These are phyloP conservation scores for Panorpa germanica DNA, from an alignment of 2,888 invertebrate species.

Conservation along the genomic window DNA sequence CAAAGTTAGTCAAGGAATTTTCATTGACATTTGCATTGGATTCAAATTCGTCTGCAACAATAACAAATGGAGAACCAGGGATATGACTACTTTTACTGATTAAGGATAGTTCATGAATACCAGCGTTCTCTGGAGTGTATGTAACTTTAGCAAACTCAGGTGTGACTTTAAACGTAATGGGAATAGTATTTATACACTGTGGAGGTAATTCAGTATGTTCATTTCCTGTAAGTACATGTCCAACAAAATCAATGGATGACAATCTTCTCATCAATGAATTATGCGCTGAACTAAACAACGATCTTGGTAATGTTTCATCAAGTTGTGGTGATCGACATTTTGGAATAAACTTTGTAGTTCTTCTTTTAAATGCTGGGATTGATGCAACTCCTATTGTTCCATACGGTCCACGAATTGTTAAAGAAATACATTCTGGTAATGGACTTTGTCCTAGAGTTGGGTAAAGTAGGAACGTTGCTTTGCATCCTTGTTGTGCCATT, in stretches of 20 bases:
- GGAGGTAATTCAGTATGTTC: too few species aligned
- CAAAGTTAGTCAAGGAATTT: constrained; percentile 23
- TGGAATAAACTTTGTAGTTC: too few species aligned
- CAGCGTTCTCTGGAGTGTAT: constrained; percentile 29
- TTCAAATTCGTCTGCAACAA: constrained; percentile 18
- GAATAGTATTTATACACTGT: too few species aligned
- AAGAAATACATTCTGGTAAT: constrained; percentile 28
- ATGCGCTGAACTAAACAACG: too few species aligned
- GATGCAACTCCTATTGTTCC: constrained; percentile 27
- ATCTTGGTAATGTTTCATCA: too few species aligned
- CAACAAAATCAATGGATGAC: too few species aligned
- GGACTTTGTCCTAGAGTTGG: constrained; percentile 29
- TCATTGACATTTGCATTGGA: constrained; percentile 13
- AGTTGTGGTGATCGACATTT: too few species aligned
- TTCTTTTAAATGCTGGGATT: constrained; percentile 27
- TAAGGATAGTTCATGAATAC: constrained; percentile 35
- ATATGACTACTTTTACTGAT: constrained; percentile 33
- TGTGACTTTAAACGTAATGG: too few species aligned
- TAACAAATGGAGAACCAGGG: constrained; percentile 39
- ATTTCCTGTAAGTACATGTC: too few species aligned
- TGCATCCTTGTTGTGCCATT: constrained; percentile 33
- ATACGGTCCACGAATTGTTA: constrained; percentile 28
- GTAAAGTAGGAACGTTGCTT: constrained; percentile 37
- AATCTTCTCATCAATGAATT: too few species aligned
- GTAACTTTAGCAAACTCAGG: constrained; percentile 30